Conservation (phyloP, 1,140 invertebrate genomes). For the Atta cephalotes region DNA sequence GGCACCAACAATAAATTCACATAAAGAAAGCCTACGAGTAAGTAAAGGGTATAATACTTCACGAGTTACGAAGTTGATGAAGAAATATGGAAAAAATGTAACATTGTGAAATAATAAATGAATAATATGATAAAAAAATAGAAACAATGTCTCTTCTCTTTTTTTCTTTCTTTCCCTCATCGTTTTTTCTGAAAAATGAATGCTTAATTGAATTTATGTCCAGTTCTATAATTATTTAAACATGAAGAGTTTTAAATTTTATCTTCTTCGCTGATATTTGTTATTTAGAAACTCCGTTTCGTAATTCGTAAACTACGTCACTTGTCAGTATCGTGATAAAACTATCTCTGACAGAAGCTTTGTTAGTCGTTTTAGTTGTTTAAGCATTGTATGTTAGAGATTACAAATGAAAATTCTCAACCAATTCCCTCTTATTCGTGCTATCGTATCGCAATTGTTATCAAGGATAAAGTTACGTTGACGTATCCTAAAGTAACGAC, state of each 20-base stretch:
- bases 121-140: background rate
- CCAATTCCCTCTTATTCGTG: background rate
- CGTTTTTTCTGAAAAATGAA: background rate
- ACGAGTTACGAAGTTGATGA: constrained; percentile 24
- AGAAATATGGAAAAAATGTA: constrained; percentile 25
- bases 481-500: background rate
- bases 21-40: constrained; percentile 29
- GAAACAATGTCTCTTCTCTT: background rate
- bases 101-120: constrained; percentile 5
- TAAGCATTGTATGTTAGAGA: constrained; percentile 10
- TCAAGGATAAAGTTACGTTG: constrained; percentile 9
- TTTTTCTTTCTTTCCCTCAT: background rate
- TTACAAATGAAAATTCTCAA: constrained; percentile 35
- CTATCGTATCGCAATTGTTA: constrained; percentile 2
- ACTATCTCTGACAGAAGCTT: constrained; percentile 23
- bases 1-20: background rate
- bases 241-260: background rate
- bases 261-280: background rate
- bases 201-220: background rate
- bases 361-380: constrained; percentile 24
- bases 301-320: constrained; percentile 24
- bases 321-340: constrained; percentile 22
- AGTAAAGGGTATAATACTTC: constrained; percentile 19
- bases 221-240: background rate
- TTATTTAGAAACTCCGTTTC: constrained; percentile 21